A percentile compares a stretch with the other conserved stretches of the same genome.
Conservation (phyloP, 2,113 vertebrate genomes). For the Irena cyanogastra region DNA sequence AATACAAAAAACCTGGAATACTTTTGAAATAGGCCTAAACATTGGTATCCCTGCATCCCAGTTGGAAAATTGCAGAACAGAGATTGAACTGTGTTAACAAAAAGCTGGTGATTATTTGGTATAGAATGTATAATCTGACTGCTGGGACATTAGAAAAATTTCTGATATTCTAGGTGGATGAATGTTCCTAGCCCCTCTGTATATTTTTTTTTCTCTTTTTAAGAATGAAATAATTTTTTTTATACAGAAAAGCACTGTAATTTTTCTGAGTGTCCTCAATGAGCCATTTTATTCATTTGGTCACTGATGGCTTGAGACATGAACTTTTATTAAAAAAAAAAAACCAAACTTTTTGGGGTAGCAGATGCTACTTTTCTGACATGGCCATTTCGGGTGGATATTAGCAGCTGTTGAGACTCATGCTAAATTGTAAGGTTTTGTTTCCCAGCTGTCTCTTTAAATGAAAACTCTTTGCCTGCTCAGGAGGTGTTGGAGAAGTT, state of each 20-base stretch:
- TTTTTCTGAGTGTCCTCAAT: background rate
- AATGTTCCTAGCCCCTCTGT: background rate
- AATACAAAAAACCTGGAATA: background rate
- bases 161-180: background rate
- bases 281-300: background rate
- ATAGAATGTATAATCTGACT: background rate
- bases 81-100: background rate
- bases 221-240: background rate
- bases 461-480: slow-evolving; percentile 23
- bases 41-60: background rate
- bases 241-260: background rate
- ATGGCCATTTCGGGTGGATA: background rate
- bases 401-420: background rate
- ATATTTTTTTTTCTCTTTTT: background rate
- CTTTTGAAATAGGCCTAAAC: background rate
- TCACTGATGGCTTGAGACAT: background rate
- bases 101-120: background rate
- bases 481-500: slow-evolving; percentile 59
- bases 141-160: background rate
- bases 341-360: background rate
- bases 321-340: background rate
- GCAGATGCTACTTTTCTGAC: background rate
- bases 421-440: background rate
- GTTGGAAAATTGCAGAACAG: background rate
- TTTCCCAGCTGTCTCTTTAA: slow-evolving; percentile 50